Percentiles rank a stretch among this genome's conserved stretches.
phyloP scores from a whole-genome alignment of 2,113 vertebrate species.

The Heptranchias perlo region DNA sequence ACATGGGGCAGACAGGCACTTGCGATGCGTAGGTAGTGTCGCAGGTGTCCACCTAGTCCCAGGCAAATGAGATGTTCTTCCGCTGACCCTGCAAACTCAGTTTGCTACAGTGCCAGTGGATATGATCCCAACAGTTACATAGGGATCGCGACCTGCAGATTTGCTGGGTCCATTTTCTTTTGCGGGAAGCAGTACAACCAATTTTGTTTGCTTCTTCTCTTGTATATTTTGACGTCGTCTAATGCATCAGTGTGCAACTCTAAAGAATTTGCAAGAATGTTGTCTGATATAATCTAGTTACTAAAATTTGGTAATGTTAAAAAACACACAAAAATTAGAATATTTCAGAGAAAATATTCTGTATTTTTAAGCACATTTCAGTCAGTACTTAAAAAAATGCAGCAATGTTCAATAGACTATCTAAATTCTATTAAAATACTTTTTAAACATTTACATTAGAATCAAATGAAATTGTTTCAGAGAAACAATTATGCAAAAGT shows the following conservation, averaged over 20 bases:
- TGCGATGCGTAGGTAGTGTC: neutral
- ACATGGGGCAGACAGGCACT: neutral
- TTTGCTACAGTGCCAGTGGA: neutral
- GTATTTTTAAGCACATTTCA: slow-evolving; percentile 25
- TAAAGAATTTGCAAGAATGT: neutral
- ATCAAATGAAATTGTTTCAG: neutral
- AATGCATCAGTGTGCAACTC: neutral
- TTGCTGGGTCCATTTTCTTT: neutral
- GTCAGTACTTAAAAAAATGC: neutral
- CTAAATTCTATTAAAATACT: neutral
- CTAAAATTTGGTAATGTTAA: neutral
- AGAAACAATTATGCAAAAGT: neutral
- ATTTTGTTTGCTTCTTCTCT: neutral
- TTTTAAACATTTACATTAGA: neutral
- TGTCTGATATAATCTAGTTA: neutral
- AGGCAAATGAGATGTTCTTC: neutral
- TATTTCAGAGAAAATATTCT: slow-evolving; percentile 16
- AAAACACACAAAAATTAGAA: neutral
- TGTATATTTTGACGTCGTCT: no score
- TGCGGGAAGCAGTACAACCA: neutral
- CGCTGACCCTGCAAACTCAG: neutral
- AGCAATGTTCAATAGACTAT: neutral
- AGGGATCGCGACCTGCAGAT: neutral
- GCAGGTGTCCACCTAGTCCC: no score
- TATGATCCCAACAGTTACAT: neutral